Conservation (phyloP, 2,113 vertebrate genomes). For the Sinocyclocheilus anshuiensis region DNA sequence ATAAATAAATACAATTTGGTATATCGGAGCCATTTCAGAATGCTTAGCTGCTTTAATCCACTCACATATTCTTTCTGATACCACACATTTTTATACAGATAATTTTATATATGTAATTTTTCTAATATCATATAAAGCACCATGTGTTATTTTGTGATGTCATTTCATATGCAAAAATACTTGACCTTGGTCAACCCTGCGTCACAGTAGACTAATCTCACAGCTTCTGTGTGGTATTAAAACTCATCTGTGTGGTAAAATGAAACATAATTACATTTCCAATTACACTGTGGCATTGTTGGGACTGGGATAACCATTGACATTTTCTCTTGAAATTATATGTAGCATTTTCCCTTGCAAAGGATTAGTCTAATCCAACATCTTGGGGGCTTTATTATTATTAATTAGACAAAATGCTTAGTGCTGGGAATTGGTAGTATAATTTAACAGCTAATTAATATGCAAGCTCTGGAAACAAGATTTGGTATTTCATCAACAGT, state of each 20-base stretch:
- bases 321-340: constrained; percentile 62
- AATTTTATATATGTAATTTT: no score
- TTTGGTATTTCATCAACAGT: constrained; percentile 64
- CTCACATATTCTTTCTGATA: no score
- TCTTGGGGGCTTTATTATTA: constrained; percentile 64
- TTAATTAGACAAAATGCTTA: constrained; percentile 67
- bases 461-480: constrained; percentile 62
- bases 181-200: constrained; percentile 48
- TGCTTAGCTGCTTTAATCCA: no score
- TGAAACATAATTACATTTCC: constrained; percentile 61
- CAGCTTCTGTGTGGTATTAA: constrained; percentile 53
- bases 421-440: constrained; percentile 62
- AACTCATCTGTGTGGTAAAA: constrained; percentile 56
- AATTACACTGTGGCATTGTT: constrained; percentile 56
- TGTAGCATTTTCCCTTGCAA: constrained; percentile 58
- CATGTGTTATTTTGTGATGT: background rate
- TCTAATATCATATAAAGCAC: background rate
- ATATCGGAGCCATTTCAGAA: no score
- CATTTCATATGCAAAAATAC: constrained; percentile 36
- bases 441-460: constrained; percentile 66
- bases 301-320: constrained; percentile 61
- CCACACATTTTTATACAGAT: no score
- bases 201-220: constrained; percentile 53
- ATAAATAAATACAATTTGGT: no score
- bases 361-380: constrained; percentile 65